phyloP scores from a whole-genome alignment of 2,888 invertebrate genomes.

The Troides helena region DNA sequence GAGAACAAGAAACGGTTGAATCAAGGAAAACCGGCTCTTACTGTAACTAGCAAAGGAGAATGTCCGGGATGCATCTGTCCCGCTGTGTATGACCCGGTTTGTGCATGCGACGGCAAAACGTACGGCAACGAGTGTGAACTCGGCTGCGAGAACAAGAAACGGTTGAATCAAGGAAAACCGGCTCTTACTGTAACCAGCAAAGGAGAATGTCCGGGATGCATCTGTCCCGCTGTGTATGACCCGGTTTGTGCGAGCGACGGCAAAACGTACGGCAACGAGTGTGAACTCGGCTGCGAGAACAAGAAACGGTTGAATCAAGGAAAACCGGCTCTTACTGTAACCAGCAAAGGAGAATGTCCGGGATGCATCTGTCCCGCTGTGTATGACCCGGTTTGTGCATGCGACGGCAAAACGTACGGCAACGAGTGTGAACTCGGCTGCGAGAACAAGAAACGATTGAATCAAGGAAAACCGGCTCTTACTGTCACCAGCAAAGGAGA shows the following conservation, averaged over 20 bases:
- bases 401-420: neutral
- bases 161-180: slow-evolving; percentile 15
- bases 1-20: slow-evolving; percentile 39
- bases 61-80: slow-evolving; percentile 33
- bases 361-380: neutral
- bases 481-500: neutral
- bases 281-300: slow-evolving; percentile 33
- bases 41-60: slow-evolving; percentile 32
- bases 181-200: slow-evolving; percentile 11
- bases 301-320: neutral
- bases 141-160: slow-evolving; percentile 36
- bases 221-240: slow-evolving; percentile 11
- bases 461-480: neutral
- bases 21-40: slow-evolving; percentile 29
- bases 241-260: slow-evolving; percentile 42
- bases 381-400: neutral
- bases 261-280: slow-evolving; percentile 38
- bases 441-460: neutral
- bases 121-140: slow-evolving; percentile 40
- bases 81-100: slow-evolving; percentile 35
- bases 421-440: slow-evolving; percentile 37
- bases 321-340: neutral
- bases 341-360: neutral
- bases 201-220: slow-evolving; percentile 27
- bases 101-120: slow-evolving; percentile 41